Evolutionary conservation across 2,888 invertebrate species (phyloP).

Genomic region (Eupithecia tripunctaria): DNA sequence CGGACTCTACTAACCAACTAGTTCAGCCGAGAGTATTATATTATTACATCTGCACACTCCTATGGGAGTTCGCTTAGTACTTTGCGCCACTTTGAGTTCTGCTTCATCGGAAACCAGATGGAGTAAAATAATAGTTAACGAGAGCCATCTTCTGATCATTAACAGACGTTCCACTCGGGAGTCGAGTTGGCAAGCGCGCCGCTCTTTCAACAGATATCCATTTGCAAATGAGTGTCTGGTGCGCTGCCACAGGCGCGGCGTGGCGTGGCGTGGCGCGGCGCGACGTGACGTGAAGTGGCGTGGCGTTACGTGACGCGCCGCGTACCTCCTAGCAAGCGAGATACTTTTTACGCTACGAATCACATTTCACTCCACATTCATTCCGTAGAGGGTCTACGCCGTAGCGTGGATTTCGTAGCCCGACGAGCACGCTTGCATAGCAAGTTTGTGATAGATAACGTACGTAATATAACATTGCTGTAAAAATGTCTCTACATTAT

Average conservation of each 20-base stretch:
- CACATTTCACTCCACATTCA: not conserved
- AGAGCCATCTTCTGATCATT: no score
- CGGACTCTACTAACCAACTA: not conserved
- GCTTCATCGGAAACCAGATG: not conserved
- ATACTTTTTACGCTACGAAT: no score
- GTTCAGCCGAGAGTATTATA: no score
- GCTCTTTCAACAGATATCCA: not conserved
- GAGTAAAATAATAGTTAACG: no score
- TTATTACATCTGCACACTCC: no score
- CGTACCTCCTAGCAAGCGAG: no score
- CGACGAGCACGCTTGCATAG: not conserved
- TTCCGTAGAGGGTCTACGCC: constrained; percentile 1
- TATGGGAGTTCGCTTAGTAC: no score
- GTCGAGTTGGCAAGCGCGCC: not conserved
- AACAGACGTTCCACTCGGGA: not conserved
- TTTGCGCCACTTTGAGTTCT: not conserved
- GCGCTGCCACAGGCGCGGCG: no score
- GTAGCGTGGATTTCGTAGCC: not conserved
- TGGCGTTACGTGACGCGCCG: no score
- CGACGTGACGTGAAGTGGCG: no score
- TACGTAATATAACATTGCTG: not conserved
- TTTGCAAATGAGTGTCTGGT: not conserved
- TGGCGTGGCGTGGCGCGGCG: no score
- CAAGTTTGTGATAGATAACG: not conserved
- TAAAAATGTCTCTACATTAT: not conserved